A percentile compares a stretch with the other conserved stretches of the same genome.
phyloP scores from a whole-genome alignment of 2,888 invertebrate genomes.

The Caenorhabditis uteleia region DNA sequence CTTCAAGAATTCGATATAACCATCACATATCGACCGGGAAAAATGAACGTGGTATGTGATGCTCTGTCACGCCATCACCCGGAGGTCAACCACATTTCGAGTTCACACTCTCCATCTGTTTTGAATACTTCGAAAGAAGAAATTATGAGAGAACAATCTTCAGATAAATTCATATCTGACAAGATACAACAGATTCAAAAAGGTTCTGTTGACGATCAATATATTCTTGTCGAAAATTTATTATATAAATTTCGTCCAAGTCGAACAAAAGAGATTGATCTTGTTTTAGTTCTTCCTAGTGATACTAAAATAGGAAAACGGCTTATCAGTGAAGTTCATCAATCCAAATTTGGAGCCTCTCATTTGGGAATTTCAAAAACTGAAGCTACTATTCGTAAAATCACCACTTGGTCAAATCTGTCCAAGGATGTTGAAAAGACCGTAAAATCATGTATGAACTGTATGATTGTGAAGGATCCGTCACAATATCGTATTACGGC shows the following conservation, averaged over 20 bases:
- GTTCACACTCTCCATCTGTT: too few species aligned
- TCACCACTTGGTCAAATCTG: too few species aligned
- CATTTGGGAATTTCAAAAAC: not conserved
- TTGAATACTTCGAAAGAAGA: not conserved
- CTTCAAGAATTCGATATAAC: constrained; percentile 30
- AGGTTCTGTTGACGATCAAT: not conserved
- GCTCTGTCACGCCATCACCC: constrained; percentile 30
- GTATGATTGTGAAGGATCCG: constrained; percentile 3
- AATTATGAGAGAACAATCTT: not conserved
- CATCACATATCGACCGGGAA: constrained; percentile 45
- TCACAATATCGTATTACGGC: not conserved
- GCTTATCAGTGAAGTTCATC: not conserved
- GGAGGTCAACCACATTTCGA: not conserved
- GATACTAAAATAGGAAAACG: not conserved
- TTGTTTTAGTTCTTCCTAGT: not conserved
- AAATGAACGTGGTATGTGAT: constrained; percentile 41
- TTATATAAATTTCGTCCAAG: not conserved
- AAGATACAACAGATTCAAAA: not conserved
- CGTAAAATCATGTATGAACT: not conserved
- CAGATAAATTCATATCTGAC: too few species aligned
- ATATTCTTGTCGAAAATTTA: not conserved
- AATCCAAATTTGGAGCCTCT: not conserved
- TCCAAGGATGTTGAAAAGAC: not conserved
- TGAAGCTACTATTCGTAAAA: not conserved
- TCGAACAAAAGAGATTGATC: too few species aligned